Conservation (phyloP, 1,140 invertebrate genomes). For the Diorhabda sublineata region DNA sequence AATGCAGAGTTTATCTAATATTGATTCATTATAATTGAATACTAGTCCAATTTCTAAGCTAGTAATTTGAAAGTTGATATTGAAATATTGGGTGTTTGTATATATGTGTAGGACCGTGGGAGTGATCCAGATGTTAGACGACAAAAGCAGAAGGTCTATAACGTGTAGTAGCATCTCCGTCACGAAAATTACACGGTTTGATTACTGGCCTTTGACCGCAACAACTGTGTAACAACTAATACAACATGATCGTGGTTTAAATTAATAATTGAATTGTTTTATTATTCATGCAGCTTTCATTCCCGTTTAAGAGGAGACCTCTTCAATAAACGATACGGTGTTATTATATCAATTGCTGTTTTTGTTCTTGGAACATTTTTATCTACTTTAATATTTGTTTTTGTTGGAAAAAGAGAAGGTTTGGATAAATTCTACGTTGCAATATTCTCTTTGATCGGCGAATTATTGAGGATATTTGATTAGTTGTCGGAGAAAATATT, state of each 20-base stretch:
- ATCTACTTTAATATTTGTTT: neutral
- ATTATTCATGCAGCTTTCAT: slow-evolving; percentile 17
- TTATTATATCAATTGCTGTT: slow-evolving; percentile 16
- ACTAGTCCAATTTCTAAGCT: neutral
- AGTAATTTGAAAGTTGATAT: slow-evolving; percentile 13
- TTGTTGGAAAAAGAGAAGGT: too few relatives aligned
- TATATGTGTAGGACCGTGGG: slow-evolving; percentile 18
- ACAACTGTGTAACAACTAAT: slow-evolving; percentile 30
- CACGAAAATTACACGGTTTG: slow-evolving; percentile 26
- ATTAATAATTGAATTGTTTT: slow-evolving; percentile 21
- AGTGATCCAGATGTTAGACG: slow-evolving; percentile 9
- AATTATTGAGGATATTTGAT: too few relatives aligned
- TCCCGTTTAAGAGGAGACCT: neutral
- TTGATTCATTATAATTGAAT: too few relatives aligned
- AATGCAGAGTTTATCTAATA: neutral
- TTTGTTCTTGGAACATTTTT: slow-evolving; percentile 11
- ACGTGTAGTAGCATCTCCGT: slow-evolving; percentile 19
- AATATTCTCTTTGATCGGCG: too few relatives aligned
- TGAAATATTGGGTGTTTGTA: slow-evolving; percentile 20
- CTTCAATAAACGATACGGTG: neutral
- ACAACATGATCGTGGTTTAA: slow-evolving; percentile 27
- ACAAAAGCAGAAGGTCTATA: slow-evolving; percentile 4
- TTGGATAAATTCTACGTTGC: too few relatives aligned
- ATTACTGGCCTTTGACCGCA: slow-evolving; percentile 30
- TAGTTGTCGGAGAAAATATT: too few relatives aligned